A percentile compares a stretch with the other conserved stretches of the same genome.
Evolutionary conservation across 2,888 invertebrate genomes (phyloP).

Genomic region (Spodoptera exigua): DNA sequence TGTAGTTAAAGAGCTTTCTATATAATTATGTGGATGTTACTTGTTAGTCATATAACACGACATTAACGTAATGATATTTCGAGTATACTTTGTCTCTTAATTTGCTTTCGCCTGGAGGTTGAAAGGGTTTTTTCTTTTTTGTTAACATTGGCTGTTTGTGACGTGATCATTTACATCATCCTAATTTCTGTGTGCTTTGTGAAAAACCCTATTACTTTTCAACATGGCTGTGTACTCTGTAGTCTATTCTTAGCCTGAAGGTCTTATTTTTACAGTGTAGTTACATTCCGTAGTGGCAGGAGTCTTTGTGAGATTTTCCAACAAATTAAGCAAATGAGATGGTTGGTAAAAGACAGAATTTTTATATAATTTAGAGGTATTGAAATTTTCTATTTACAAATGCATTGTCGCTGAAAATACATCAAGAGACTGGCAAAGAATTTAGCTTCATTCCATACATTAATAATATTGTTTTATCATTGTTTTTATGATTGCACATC

Average conservation of each 20-base stretch:
- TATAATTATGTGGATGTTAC: constrained; percentile 18
- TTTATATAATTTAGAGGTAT: no score
- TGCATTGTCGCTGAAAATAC: no score
- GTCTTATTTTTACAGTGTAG: not conserved
- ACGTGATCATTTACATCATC: constrained; percentile 4
- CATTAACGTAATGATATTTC: constrained; percentile 17
- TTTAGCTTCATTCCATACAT: no score
- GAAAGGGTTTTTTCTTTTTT: not conserved
- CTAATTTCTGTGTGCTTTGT: constrained; percentile 9
- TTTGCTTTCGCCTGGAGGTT: constrained; percentile 7
- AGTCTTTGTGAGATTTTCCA: not conserved
- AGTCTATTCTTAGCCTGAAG: not conserved
- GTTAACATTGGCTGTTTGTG: constrained; percentile 9
- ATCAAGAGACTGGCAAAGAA: no score
- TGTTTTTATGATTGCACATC: no score
- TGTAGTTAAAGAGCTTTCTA: constrained; percentile 4
- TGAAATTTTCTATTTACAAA: no score
- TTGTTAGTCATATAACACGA: constrained; percentile 14
- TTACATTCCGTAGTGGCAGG: not conserved
- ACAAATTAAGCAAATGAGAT: no score
- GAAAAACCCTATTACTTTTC: constrained; percentile 6
- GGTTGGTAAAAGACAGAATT: no score
- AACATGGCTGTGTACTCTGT: not conserved
- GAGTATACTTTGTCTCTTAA: constrained; percentile 7
- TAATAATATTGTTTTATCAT: no score